Percentiles rank a stretch among this genome's conserved stretches.
Conservation (phyloP, 2,888 invertebrate genomes). For the Brachypterus glaber region DNA sequence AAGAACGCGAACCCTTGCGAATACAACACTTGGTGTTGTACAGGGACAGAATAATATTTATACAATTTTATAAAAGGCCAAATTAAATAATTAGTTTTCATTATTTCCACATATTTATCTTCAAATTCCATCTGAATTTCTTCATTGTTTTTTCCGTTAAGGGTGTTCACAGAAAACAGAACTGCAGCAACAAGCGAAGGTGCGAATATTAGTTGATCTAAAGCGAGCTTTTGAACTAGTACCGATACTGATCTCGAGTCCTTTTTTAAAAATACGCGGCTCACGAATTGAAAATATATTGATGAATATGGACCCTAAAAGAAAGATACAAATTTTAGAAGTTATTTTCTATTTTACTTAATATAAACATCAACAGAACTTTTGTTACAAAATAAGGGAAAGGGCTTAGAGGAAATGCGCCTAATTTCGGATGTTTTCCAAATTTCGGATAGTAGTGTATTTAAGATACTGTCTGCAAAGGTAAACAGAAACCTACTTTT, state of each 20-base stretch:
- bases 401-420: no score
- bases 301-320: conserved; percentile 54
- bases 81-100: conserved; percentile 56
- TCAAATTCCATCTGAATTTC: conserved; percentile 46
- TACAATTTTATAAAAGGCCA: conserved; percentile 77
- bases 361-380: no score
- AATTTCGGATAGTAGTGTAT: no score
- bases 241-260: conserved; percentile 46
- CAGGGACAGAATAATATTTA: conserved; percentile 74
- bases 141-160: conserved; percentile 48
- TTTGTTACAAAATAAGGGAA: no score
- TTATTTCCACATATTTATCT: conserved; percentile 52
- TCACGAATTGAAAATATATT: conserved; percentile 53
- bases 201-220: conserved; percentile 64
- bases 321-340: no score
- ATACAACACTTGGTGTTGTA: conserved; percentile 68
- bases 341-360: no score
- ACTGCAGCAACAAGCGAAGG: conserved; percentile 54
- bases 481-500: no score
- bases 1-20: conserved; percentile 66
- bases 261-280: no score
- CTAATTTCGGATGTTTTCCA: no score
- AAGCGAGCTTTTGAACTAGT: conserved; percentile 55
- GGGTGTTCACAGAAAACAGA: conserved; percentile 37
- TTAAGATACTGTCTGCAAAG: no score